Percentiles rank a stretch among this genome's conserved stretches.
Conservation (phyloP, 2,797 vertebrate species). For the Masticophis lateralis region DNA sequence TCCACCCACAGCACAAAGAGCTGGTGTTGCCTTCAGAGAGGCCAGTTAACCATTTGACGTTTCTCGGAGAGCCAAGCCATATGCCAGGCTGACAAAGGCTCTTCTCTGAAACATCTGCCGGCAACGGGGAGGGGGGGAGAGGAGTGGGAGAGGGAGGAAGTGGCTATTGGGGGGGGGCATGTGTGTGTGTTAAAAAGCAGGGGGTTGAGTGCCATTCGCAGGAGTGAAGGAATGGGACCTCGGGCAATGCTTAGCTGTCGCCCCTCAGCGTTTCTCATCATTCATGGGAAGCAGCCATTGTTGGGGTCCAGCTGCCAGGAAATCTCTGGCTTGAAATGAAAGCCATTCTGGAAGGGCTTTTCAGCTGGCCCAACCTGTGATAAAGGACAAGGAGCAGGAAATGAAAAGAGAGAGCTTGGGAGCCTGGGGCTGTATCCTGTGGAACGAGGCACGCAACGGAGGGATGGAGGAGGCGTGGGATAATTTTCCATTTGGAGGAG, state of each 20-base stretch:
- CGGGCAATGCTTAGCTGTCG: not conserved
- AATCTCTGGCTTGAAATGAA: not conserved
- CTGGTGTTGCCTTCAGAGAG: not conserved
- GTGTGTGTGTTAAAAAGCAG: not conserved
- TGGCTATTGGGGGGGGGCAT: not conserved
- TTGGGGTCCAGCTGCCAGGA: slow-evolving; percentile 1
- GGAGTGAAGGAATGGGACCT: not conserved
- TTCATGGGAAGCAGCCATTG: not conserved
- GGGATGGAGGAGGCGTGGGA: not conserved
- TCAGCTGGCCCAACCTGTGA: not conserved
- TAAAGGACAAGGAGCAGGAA: not conserved
- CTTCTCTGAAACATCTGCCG: not conserved
- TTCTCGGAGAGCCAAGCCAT: not conserved
- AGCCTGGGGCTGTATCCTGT: not conserved
- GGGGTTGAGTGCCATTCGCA: not conserved
- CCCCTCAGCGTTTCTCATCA: not conserved
- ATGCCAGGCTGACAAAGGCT: not conserved
- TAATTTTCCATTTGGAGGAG: not conserved
- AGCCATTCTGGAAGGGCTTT: not conserved
- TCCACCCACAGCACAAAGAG: not conserved
- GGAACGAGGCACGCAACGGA: not conserved
- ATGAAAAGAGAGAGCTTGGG: not conserved
- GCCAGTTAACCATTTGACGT: not conserved
- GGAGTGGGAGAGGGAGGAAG: not conserved
- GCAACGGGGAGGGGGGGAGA: not conserved